Conservation (phyloP, 2,888 invertebrate genomes). For the Macrosiphum euphorbiae region DNA sequence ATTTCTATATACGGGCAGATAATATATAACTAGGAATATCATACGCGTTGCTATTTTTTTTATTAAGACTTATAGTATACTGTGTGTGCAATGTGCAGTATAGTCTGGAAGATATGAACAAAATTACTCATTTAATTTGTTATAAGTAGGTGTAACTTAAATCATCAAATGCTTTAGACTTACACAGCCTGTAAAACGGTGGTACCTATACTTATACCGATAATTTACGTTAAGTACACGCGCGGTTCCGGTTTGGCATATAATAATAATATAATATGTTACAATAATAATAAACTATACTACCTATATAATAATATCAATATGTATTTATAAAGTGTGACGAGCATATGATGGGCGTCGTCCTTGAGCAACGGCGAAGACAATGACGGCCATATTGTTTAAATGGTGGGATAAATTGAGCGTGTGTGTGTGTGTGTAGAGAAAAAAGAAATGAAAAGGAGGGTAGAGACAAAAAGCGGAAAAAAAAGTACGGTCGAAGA, state of each 20-base stretch:
- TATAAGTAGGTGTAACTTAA: background rate
- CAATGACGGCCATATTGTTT: slow-evolving; percentile 64
- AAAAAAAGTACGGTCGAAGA: slow-evolving; percentile 14
- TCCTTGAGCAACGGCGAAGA: slow-evolving; percentile 51
- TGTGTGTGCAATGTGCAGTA: background rate
- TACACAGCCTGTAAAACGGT: background rate
- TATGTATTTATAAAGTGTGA: background rate
- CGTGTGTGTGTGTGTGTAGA: background rate
- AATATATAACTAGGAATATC: too few species aligned
- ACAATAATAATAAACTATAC: background rate
- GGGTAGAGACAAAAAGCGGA: background rate
- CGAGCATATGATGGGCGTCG: slow-evolving; percentile 52
- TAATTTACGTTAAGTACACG: slow-evolving; percentile 1
- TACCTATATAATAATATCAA: background rate
- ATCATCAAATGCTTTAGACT: background rate
- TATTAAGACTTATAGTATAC: background rate
- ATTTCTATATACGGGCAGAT: background rate
- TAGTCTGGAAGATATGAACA: background rate
- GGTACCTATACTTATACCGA: background rate
- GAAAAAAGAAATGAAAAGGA: slow-evolving; percentile 14
- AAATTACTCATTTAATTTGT: background rate
- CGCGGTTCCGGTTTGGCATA: slow-evolving; percentile 8
- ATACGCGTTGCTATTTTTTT: background rate
- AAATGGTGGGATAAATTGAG: slow-evolving; percentile 47
- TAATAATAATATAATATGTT: background rate